phyloP scores from a whole-genome alignment of 2,888 invertebrate species.

The Smittia aterrima region DNA sequence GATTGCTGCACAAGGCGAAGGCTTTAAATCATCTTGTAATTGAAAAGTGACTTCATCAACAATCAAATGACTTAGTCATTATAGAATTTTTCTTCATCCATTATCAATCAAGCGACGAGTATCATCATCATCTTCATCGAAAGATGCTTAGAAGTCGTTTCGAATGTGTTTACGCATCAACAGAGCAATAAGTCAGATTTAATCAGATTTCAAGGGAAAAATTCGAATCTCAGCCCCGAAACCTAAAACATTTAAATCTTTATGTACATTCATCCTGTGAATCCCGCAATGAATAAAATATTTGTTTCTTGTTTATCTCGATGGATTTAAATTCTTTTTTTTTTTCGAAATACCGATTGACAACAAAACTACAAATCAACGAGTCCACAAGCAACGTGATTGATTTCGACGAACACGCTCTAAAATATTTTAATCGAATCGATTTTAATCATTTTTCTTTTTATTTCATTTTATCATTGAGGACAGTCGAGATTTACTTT shows the following conservation, averaged over 20 bases:
- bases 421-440: background rate
- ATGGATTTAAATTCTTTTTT: background rate
- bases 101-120: background rate
- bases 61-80: slow-evolving; percentile 26
- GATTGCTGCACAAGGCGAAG: slow-evolving; percentile 1
- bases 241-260: background rate
- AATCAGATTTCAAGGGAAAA: slow-evolving; percentile 4
- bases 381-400: slow-evolving; percentile 24
- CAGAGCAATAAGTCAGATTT: slow-evolving; percentile 17
- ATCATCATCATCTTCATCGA: background rate
- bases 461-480: background rate
- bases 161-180: background rate
- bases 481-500: background rate
- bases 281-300: slow-evolving; percentile 24
- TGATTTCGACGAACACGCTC: slow-evolving; percentile 1
- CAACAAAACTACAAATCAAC: slow-evolving; percentile 10
- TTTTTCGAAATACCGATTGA: background rate
- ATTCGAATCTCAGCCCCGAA: background rate
- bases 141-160: background rate
- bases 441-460: background rate
- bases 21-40: slow-evolving; percentile 40
- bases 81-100: background rate
- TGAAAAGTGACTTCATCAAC: slow-evolving; percentile 39
- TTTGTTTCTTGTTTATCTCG: slow-evolving; percentile 6
- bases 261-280: background rate